Evolutionary conservation across 2,797 vertebrate species (phyloP), one percentile per base, ranked within the genome.

Genomic region (Enteromius paludinosus): DNA sequence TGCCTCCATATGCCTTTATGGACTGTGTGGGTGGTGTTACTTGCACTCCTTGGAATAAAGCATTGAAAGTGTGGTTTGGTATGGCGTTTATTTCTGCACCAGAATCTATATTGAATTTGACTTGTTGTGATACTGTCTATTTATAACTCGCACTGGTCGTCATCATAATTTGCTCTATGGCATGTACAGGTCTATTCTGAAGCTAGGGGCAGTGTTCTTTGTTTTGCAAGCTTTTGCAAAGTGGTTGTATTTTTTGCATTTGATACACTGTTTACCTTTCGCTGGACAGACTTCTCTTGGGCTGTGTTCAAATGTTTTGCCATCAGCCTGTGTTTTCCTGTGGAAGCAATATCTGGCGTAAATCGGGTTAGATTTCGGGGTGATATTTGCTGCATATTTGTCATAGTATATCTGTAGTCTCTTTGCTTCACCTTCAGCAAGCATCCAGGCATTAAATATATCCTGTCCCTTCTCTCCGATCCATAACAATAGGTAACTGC

Each of bases 381-480:
- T 73, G 45, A 82, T 9, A 38, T 75, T 69, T 33, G 15, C 52
- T 33, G 14, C 25, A 5, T 25, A 73, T 30, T 49, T 62, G 28
- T 72, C 15, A 0, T 79, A 73, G 30, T 78, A 84, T 2, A 38
- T 84, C 14, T 84, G 17, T 14, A 61, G n/a, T 35, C n/a, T 56
- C 33, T 74, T 74, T 35, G 33, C 33, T 35, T 35, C 33, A 35
- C 6, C 33, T 35, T 35, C 33, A 5, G 33, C 6, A 6, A 5
- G 33, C 33, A 5, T 35, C 4, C 5, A 35, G 33, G 33, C 6
- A 35, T 35, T 35, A 5, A 35, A 6, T 5, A 35, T 35, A 35
- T 35, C 33, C 33, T 35, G 5, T 5, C 0, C 5, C 33, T 35
- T 35, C 33, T 35, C 33, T 5, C 33, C 33, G 6, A 35, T 35